These are phyloP conservation scores for Silurus asotus DNA, from an alignment of 2,113 vertebrate genomes.

Conservation along the genomic window DNA sequence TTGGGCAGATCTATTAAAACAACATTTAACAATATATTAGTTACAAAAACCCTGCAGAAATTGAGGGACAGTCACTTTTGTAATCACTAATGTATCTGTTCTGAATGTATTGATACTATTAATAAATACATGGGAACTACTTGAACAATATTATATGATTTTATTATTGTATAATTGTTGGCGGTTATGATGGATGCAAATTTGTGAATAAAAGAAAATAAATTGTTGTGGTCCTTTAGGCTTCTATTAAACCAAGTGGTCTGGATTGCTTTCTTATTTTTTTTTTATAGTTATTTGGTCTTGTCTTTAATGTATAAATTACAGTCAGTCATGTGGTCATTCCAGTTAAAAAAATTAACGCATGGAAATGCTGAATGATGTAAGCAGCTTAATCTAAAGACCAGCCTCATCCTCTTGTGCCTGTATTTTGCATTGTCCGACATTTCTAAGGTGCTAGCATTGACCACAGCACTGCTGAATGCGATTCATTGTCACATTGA, in stretches of 20 bases:
- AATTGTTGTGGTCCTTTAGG: neutral
- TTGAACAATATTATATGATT: neutral
- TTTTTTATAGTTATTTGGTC: neutral
- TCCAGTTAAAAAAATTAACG: neutral
- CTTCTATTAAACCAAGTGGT: neutral
- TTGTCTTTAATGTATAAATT: neutral
- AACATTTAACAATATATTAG: too few relatives aligned
- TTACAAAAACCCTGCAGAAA: neutral
- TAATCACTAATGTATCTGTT: neutral
- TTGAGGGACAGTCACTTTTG: neutral
- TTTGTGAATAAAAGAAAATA: neutral
- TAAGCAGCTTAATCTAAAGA: neutral
- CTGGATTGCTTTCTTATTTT: neutral
- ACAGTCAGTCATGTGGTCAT: neutral
- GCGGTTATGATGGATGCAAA: neutral
- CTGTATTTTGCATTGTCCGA: neutral
- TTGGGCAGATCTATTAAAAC: neutral
- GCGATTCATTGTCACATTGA: slow-evolving; percentile 32
- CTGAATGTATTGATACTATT: neutral
- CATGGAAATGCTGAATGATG: neutral
- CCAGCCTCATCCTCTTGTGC: neutral
- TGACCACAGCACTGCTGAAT: neutral
- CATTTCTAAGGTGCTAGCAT: neutral
- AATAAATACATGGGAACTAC: neutral
- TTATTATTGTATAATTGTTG: neutral